Conservation (phyloP, 1,140 invertebrate genomes). For the Rhopalosiphum maidis region DNA sequence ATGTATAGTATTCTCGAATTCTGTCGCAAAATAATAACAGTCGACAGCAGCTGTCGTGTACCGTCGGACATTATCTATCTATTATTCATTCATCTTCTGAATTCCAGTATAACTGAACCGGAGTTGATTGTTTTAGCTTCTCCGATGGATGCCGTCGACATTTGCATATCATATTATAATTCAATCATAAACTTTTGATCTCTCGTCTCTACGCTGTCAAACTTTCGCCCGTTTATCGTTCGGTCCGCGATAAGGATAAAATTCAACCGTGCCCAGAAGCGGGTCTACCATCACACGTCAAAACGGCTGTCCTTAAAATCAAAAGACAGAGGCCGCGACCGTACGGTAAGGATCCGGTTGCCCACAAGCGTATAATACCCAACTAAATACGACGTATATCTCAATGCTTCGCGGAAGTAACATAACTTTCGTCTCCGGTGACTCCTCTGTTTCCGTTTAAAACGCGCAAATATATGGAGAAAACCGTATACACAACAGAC, state of each 20-base stretch:
- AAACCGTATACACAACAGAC: background rate
- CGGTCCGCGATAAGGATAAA: background rate
- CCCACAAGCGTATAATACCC: no score
- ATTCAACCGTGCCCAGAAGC: no score
- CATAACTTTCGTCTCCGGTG: background rate
- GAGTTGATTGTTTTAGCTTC: background rate
- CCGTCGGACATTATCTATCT: background rate
- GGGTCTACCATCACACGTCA: background rate
- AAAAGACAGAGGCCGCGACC: background rate
- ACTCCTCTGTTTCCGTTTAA: background rate
- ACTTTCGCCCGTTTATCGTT: background rate
- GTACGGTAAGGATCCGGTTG: no score
- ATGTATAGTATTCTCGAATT: background rate
- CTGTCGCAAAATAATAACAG: conserved; percentile 15
- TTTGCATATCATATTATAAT: background rate
- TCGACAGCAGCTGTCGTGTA: background rate
- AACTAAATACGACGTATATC: background rate
- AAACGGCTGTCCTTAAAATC: background rate
- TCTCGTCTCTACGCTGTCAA: background rate
- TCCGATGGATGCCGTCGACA: background rate
- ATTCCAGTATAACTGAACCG: background rate
- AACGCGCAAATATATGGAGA: background rate
- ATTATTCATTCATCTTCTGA: background rate
- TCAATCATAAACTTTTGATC: background rate
- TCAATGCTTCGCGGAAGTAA: background rate